A percentile compares a stretch with the other conserved stretches of the same genome.
These are phyloP conservation scores for Lontra canadensis DNA, from an alignment of 2,113 vertebrate genomes.

Conservation along the genomic window DNA sequence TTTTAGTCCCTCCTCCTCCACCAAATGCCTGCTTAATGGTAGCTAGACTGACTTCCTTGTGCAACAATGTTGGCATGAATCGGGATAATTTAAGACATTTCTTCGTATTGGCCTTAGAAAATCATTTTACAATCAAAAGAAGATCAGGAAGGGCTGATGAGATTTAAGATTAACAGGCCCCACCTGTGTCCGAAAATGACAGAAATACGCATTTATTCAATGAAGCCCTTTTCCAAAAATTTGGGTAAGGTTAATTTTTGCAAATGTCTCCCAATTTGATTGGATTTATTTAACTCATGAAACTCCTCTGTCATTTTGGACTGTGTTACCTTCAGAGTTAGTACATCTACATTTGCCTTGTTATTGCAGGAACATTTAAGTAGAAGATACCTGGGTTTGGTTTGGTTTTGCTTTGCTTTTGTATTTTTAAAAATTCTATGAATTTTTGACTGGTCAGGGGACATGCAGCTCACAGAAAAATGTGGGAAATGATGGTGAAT, in stretches of 20 bases:
- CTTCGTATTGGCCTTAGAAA: slow-evolving; percentile 52
- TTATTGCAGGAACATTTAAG: slow-evolving; percentile 56
- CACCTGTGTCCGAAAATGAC: not conserved
- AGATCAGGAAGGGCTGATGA: not conserved
- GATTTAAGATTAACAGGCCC: slow-evolving; percentile 22
- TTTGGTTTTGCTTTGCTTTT: not conserved
- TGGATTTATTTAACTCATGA: slow-evolving; percentile 66
- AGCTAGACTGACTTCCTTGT: slow-evolving; percentile 46
- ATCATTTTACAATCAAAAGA: slow-evolving; percentile 34
- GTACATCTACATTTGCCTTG: slow-evolving; percentile 54
- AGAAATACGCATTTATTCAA: not conserved
- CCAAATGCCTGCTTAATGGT: slow-evolving; percentile 78
- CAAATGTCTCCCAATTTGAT: not conserved
- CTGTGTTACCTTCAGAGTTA: slow-evolving; percentile 62
- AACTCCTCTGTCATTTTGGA: slow-evolving; percentile 41
- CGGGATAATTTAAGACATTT: slow-evolving; percentile 24
- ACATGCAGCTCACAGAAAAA: not conserved
- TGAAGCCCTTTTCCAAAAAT: not conserved
- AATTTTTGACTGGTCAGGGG: slow-evolving; percentile 69
- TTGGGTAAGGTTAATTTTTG: not conserved
- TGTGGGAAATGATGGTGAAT: not conserved
- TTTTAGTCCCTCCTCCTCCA: slow-evolving; percentile 76
- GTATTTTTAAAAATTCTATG: slow-evolving; percentile 43
- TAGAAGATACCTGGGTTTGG: slow-evolving; percentile 21
- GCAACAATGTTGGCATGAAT: slow-evolving; percentile 65